Percentiles rank a stretch among this genome's conserved stretches.
Evolutionary conservation across 1,140 invertebrate genomes (phyloP).

Genomic region (Andricus grossulariae): DNA sequence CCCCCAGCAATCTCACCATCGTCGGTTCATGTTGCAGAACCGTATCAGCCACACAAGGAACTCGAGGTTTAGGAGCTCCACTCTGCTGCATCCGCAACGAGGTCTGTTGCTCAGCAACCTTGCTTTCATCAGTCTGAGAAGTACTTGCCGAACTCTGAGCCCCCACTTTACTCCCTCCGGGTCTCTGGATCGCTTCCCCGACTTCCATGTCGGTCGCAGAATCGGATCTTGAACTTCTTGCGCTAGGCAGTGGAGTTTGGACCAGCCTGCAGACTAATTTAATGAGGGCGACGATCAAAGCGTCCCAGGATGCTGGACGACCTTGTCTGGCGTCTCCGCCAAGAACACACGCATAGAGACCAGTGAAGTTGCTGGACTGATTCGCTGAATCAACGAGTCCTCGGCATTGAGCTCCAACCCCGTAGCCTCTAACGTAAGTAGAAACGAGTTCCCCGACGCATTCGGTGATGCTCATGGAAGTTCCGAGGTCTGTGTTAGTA

Average conservation of each 20-base stretch:
- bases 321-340: constrained; percentile 79
- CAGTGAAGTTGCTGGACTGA: constrained; percentile 76
- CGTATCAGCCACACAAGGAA: constrained; percentile 85
- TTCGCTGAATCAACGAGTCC: constrained; percentile 65
- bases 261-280: constrained; percentile 83
- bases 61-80: constrained; percentile 66
- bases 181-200: constrained; percentile 51
- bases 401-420: constrained; percentile 69
- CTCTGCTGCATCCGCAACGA: constrained; percentile 60
- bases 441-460: constrained; percentile 79
- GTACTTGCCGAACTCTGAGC: constrained; percentile 50
- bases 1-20: constrained; percentile 88
- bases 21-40: constrained; percentile 86
- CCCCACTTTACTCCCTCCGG: constrained; percentile 13
- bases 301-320: constrained; percentile 80
- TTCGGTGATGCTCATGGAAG: constrained; percentile 85
- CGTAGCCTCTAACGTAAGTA: constrained; percentile 65
- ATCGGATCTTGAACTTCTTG: constrained; percentile 55
- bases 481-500: constrained; percentile 82
- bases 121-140: constrained; percentile 87
- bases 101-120: constrained; percentile 81
- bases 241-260: constrained; percentile 79
- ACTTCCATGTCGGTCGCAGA: constrained; percentile 61
- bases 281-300: constrained; percentile 82
- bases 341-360: constrained; percentile 82